phyloP scores from a whole-genome alignment of 2,797 vertebrate genomes.

The Epinephelus coioides region DNA sequence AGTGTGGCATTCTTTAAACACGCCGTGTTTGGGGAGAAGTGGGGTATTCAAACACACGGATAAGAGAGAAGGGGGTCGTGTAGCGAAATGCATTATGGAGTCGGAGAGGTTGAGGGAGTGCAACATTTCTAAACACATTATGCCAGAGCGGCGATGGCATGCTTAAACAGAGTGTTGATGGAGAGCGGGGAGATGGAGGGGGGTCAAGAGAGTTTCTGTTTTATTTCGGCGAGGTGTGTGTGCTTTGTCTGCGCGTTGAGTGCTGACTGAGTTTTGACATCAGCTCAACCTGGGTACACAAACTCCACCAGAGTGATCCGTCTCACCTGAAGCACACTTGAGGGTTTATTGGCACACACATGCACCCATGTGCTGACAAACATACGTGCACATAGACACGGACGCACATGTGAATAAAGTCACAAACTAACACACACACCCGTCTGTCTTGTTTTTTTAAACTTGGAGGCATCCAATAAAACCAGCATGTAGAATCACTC shows the following conservation, averaged over 20 bases:
- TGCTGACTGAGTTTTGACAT: slow-evolving; percentile 84
- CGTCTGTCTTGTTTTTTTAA: slow-evolving; percentile 22
- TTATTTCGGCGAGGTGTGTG: slow-evolving; percentile 80
- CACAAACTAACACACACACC: slow-evolving; percentile 18
- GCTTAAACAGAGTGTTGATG: slow-evolving; percentile 82
- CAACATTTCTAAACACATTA: slow-evolving; percentile 88
- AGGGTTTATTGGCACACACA: slow-evolving; percentile 46
- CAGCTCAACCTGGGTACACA: slow-evolving; percentile 79
- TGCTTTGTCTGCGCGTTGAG: slow-evolving; percentile 67
- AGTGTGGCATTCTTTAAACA: slow-evolving; percentile 85
- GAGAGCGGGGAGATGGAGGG: slow-evolving; percentile 67
- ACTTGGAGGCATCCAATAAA: slow-evolving; percentile 49
- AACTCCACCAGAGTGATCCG: slow-evolving; percentile 63
- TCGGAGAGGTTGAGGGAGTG: slow-evolving; percentile 72
- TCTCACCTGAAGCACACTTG: slow-evolving; percentile 55
- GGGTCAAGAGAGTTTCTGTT: slow-evolving; percentile 83
- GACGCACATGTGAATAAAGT: slow-evolving; percentile 9
- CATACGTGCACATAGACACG: neutral
- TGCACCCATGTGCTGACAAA: slow-evolving; percentile 12
- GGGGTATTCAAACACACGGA: slow-evolving; percentile 81
- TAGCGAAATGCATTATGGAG: slow-evolving; percentile 82
- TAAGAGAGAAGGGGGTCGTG: slow-evolving; percentile 71
- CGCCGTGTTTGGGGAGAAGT: slow-evolving; percentile 74
- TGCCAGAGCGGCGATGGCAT: slow-evolving; percentile 72
- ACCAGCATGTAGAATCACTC: slow-evolving; percentile 58